These are phyloP conservation scores for Haplotaxodon microlepis DNA, from an alignment of 2,113 vertebrate genomes.

Conservation along the genomic window DNA sequence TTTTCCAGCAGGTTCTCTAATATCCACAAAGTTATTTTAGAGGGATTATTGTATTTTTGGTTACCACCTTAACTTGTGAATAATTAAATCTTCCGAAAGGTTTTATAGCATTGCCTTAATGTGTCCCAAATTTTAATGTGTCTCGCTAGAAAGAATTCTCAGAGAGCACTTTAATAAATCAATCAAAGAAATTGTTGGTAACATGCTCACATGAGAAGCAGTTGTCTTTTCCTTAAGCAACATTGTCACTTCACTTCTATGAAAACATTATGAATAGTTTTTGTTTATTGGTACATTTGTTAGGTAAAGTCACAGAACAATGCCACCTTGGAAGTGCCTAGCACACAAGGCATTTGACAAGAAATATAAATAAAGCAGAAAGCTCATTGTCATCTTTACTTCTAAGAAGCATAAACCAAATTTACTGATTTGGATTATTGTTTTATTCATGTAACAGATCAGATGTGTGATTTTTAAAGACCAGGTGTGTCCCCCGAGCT, in stretches of 20 bases:
- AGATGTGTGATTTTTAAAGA: not conserved
- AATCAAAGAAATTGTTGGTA: not conserved
- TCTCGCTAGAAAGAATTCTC: not conserved
- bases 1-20: not conserved
- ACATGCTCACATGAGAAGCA: not conserved
- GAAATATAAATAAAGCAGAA: not conserved
- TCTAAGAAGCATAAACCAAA: not conserved
- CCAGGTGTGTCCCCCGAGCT: not conserved
- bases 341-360: not conserved
- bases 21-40: not conserved
- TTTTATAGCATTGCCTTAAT: not conserved
- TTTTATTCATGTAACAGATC: not conserved
- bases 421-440: not conserved
- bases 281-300: not conserved
- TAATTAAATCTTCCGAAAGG: not conserved
- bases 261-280: not conserved
- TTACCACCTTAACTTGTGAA: not conserved
- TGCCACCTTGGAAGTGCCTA: not conserved
- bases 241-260: not conserved
- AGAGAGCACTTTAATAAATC: not conserved
- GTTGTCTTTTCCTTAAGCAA: not conserved
- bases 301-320: not conserved
- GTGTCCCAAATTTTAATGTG: not conserved
- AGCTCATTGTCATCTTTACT: not conserved
- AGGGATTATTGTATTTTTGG: not conserved